These are phyloP conservation scores for Sinelater perroti DNA, from an alignment of 2,888 invertebrate genomes.

Conservation along the genomic window DNA sequence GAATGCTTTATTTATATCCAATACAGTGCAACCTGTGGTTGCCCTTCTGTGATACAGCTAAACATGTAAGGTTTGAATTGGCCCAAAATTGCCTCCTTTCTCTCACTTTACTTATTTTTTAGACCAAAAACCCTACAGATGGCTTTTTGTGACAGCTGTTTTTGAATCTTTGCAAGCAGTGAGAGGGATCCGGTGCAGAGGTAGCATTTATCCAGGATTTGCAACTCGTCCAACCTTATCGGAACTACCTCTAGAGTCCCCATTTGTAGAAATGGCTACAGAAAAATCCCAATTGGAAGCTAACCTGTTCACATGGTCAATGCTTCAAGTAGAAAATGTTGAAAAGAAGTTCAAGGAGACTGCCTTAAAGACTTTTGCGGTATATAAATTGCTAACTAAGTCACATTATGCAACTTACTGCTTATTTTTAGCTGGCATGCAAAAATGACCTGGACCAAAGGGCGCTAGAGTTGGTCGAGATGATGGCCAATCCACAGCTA, in stretches of 20 bases:
- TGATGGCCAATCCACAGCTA: slow-evolving; percentile 79
- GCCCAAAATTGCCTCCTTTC: too few relatives aligned
- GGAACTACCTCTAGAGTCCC: slow-evolving; percentile 74
- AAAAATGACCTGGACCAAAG: slow-evolving; percentile 84
- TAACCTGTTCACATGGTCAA: slow-evolving; percentile 71
- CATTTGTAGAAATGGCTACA: slow-evolving; percentile 62
- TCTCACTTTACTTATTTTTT: slow-evolving; percentile 26
- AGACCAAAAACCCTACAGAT: slow-evolving; percentile 74
- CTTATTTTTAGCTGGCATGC: slow-evolving; percentile 75
- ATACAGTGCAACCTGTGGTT: slow-evolving; percentile 78
- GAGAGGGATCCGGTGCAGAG: slow-evolving; percentile 87
- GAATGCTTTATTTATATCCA: slow-evolving; percentile 77
- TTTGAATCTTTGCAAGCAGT: slow-evolving; percentile 81
- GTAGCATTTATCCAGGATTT: slow-evolving; percentile 86
- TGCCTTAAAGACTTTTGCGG: slow-evolving; percentile 89
- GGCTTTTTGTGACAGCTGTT: slow-evolving; percentile 80
- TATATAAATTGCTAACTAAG: slow-evolving; percentile 56
- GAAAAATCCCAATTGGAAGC: slow-evolving; percentile 88
- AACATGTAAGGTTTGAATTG: slow-evolving; percentile 67
- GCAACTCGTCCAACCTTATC: slow-evolving; percentile 85
- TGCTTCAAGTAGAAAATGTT: slow-evolving; percentile 68
- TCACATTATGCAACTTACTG: not conserved
- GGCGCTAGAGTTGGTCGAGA: slow-evolving; percentile 85
- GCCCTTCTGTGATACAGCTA: slow-evolving; percentile 78
- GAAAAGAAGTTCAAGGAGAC: slow-evolving; percentile 78